Conservation (phyloP, 1,140 invertebrate genomes). For the Panagrolaimus sp. region DNA sequence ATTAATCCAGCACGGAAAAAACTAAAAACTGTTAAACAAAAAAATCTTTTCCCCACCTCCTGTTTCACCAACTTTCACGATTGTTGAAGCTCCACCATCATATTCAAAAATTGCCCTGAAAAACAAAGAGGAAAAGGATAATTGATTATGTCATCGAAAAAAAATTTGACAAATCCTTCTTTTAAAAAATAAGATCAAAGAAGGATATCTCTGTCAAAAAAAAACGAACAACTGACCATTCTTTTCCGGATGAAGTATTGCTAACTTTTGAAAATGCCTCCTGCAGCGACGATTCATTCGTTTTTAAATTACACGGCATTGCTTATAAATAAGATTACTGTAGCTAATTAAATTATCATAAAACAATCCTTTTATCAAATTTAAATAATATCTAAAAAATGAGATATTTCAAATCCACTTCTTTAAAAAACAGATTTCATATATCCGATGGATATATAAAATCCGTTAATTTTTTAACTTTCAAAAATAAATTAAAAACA, state of each 20-base stretch:
- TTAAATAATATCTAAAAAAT: too few relatives aligned
- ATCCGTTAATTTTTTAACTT: too few relatives aligned
- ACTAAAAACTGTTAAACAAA: too few relatives aligned
- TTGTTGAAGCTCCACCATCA: constrained; percentile 47
- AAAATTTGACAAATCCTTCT: too few relatives aligned
- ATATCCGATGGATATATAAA: too few relatives aligned
- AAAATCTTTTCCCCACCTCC: constrained; percentile 39
- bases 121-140: neutral
- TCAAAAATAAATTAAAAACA: too few relatives aligned
- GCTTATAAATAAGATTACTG: neutral
- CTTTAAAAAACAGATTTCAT: too few relatives aligned
- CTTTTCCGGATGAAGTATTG: constrained; percentile 18
- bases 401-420: too few relatives aligned
- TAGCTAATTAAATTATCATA: too few relatives aligned
- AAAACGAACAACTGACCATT: constrained; percentile 20
- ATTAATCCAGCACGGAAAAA: neutral
- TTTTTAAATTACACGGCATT: constrained; percentile 49
- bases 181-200: too few relatives aligned
- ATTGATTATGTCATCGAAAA: neutral
- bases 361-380: too few relatives aligned
- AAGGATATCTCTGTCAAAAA: too few relatives aligned
- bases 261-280: constrained; percentile 42
- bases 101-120: constrained; percentile 53
- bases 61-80: constrained; percentile 36
- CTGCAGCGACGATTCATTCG: constrained; percentile 39